Percentiles rank a stretch among this genome's conserved stretches.
These are phyloP conservation scores for Pristionchus maxplancki DNA, from an alignment of 2,888 invertebrate species.

Conservation along the genomic window DNA sequence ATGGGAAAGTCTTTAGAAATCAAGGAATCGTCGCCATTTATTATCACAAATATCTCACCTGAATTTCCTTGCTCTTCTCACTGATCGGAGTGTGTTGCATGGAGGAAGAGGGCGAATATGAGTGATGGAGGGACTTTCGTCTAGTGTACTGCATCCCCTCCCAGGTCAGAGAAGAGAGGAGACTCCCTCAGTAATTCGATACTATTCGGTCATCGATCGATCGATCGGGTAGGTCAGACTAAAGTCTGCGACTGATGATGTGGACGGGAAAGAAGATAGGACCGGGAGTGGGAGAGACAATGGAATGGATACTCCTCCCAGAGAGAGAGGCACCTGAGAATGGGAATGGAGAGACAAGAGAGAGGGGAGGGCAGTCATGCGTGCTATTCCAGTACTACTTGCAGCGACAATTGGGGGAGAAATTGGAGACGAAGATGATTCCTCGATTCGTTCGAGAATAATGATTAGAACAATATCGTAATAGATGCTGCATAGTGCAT, in stretches of 20 bases:
- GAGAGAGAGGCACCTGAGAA: slow-evolving; percentile 13
- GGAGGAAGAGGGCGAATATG: neutral
- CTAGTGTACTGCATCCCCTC: slow-evolving; percentile 6
- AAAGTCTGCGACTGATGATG: neutral
- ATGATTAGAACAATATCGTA: too few species aligned
- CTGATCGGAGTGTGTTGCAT: slow-evolving; percentile 8
- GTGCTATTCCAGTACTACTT: neutral
- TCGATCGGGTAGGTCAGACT: neutral
- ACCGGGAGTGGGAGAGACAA: neutral
- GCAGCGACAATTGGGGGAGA: too few species aligned
- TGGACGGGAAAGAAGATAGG: neutral
- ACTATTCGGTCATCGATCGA: neutral
- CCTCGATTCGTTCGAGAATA: too few species aligned
- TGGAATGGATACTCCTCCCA: slow-evolving; percentile 29
- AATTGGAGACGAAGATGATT: too few species aligned
- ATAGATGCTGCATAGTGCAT: too few species aligned
- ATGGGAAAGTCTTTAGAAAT: too few species aligned
- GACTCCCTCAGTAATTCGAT: neutral
- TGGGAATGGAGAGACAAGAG: slow-evolving; percentile 1
- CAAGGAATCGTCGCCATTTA: too few species aligned
- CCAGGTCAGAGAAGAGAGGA: neutral
- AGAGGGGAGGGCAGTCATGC: neutral
- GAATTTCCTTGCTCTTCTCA: slow-evolving; percentile 11
- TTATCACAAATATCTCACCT: too few species aligned
- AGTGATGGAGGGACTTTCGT: slow-evolving; percentile 24